A percentile compares a stretch with the other conserved stretches of the same genome.
These are phyloP conservation scores for Corydoras maculifer DNA, from an alignment of 2,113 vertebrate genomes.

Conservation along the genomic window DNA sequence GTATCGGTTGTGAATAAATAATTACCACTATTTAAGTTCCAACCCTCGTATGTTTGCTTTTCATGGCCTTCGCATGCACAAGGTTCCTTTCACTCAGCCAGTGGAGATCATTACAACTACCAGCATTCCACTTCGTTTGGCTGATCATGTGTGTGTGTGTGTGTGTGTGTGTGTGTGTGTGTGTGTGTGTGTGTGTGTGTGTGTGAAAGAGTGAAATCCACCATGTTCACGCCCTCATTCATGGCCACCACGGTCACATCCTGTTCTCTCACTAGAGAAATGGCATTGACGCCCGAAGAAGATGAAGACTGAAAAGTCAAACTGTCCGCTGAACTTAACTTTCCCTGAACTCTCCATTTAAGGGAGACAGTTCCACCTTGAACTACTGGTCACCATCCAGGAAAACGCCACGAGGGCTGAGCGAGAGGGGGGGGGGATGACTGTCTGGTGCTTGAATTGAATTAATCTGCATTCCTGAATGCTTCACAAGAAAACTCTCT, in stretches of 20 bases:
- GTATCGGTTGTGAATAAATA: too few relatives aligned
- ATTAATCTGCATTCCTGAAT: constrained; percentile 48
- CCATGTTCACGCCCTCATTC: constrained; percentile 36
- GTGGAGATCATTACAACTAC: constrained; percentile 37
- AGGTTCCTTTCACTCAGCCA: constrained; percentile 39
- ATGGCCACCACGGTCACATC: constrained; percentile 49
- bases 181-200: constrained; percentile 29
- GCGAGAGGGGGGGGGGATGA: constrained; percentile 12
- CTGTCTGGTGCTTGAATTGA: constrained; percentile 47
- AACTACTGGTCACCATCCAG: constrained; percentile 46
- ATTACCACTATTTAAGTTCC: too few relatives aligned
- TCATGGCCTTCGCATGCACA: constrained; percentile 31
- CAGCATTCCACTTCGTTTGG: constrained; percentile 48
- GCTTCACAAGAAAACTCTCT: constrained; percentile 29
- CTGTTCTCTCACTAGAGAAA: constrained; percentile 41
- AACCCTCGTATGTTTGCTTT: constrained; percentile 16
- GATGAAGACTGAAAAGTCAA: constrained; percentile 45
- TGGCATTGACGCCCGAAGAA: constrained; percentile 35
- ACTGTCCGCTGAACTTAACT: constrained; percentile 11
- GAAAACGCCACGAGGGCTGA: constrained; percentile 44
- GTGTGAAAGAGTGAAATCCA: constrained; percentile 22
- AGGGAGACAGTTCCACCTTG: constrained; percentile 51
- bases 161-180: constrained; percentile 17
- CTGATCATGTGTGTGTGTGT: constrained; percentile 15
- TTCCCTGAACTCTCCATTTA: constrained; percentile 20